Conservation (phyloP, 30 jellyfish, hydroid and myxozoan species). For the Aurelia sp. region DNA sequence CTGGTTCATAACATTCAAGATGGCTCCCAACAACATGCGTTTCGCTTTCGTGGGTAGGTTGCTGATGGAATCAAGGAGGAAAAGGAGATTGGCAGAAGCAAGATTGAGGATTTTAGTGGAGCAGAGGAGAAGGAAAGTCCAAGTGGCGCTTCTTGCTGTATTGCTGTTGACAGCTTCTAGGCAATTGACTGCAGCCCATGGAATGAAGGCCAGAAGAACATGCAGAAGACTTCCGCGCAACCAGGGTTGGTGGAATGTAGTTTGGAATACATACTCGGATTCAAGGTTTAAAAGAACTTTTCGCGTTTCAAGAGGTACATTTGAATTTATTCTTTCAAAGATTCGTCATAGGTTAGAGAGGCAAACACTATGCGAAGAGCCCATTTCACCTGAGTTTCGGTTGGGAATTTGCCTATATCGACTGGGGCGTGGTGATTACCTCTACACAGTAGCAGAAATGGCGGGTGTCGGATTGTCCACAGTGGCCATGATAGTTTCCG, state of each 20-base stretch:
- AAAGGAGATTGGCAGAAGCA: background rate
- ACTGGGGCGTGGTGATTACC: conserved; percentile 40
- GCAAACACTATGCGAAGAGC: conserved; percentile 38
- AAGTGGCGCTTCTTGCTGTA: background rate
- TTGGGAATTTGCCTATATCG: conserved; percentile 40
- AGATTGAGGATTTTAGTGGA: background rate
- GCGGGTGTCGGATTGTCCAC: conserved; percentile 35
- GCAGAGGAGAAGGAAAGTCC: background rate
- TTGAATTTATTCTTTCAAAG: conserved; percentile 21
- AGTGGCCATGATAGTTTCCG: background rate
- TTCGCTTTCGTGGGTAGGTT: background rate
- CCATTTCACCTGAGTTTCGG: conserved; percentile 36
- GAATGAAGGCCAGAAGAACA: background rate
- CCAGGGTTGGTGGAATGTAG: conserved; percentile 39
- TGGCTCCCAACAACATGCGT: conserved; percentile 5
- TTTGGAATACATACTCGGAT: conserved; percentile 23
- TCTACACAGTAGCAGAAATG: conserved; percentile 46
- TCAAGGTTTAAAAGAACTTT: conserved; percentile 22
- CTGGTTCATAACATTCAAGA: background rate
- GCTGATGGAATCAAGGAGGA: background rate
- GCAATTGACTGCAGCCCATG: background rate
- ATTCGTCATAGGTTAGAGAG: conserved; percentile 10
- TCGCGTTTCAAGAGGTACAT: conserved; percentile 21
- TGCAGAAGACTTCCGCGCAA: conserved; percentile 9
- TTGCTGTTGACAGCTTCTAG: conserved; percentile 3